phyloP scores from a whole-genome alignment of 2,113 vertebrate genomes.

The Cryptotis parvus region DNA sequence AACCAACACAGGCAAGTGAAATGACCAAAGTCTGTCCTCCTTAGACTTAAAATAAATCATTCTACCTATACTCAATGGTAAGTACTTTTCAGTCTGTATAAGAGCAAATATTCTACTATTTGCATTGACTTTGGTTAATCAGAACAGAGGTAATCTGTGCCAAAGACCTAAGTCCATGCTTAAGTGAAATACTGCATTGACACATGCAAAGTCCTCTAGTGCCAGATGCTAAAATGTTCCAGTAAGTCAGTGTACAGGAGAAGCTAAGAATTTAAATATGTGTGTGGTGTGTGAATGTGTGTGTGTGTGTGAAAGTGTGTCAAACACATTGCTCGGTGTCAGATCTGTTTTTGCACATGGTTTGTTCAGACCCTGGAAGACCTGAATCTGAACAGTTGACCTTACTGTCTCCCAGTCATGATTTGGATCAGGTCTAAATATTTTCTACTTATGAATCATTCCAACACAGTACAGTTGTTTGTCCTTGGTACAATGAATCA shows the following conservation, averaged over 20 bases:
- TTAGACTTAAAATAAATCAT: constrained; percentile 25
- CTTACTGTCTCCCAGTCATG: neutral
- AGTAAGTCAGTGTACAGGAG: neutral
- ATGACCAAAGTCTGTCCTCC: constrained; percentile 53
- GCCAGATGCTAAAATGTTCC: neutral
- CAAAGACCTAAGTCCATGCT: constrained; percentile 15
- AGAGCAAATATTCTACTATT: constrained; percentile 56
- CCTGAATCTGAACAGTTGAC: neutral
- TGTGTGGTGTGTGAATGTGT: neutral
- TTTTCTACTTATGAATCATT: neutral
- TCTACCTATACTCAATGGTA: constrained; percentile 65
- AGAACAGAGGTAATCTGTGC: constrained; percentile 33
- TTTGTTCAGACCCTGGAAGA: neutral
- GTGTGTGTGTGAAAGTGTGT: no score
- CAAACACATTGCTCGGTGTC: neutral
- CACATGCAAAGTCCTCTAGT: neutral
- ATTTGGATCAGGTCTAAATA: neutral
- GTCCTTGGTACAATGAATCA: neutral
- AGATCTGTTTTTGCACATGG: neutral
- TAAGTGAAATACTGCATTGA: neutral
- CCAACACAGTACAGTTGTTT: neutral
- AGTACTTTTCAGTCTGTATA: constrained; percentile 29
- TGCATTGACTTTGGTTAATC: constrained; percentile 48
- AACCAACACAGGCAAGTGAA: constrained; percentile 66
- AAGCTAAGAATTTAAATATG: constrained; percentile 15